Evolutionary conservation across 2,797 vertebrate species (phyloP).

Genomic region (Lepidocolaptes lacrymiger): DNA sequence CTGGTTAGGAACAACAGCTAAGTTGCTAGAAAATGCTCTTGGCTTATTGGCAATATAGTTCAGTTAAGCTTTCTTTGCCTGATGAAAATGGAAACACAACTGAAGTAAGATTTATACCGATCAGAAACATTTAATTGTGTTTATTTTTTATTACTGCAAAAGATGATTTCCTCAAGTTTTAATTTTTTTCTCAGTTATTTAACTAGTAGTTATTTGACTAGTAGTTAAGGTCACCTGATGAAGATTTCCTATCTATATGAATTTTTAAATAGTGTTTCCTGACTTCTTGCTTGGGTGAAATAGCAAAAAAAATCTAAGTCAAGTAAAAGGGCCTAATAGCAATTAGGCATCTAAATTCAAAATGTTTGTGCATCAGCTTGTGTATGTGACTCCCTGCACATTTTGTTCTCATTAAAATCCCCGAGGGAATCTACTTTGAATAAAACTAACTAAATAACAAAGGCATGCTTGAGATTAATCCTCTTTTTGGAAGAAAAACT

Average conservation of each 20-base stretch:
- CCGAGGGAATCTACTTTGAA: constrained; percentile 17
- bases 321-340: background rate
- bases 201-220: background rate
- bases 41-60: background rate
- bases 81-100: background rate
- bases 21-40: background rate
- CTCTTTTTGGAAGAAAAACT: constrained; percentile 32
- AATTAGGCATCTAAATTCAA: constrained; percentile 66
- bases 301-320: background rate
- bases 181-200: background rate
- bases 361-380: constrained; percentile 42
- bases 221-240: background rate
- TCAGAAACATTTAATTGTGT: background rate
- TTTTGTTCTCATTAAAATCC: constrained; percentile 61
- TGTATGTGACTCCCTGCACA: constrained; percentile 6
- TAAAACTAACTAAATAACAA: constrained; percentile 56
- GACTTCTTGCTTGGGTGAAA: background rate
- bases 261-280: background rate
- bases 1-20: background rate
- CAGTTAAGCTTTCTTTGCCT: background rate
- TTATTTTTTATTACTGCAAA: background rate
- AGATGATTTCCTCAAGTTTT: background rate
- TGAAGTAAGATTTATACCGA: background rate
- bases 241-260: background rate
- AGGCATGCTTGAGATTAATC: constrained; percentile 40